phyloP scores from a whole-genome alignment of 2,113 vertebrate species.

The Lycaon pictus region DNA sequence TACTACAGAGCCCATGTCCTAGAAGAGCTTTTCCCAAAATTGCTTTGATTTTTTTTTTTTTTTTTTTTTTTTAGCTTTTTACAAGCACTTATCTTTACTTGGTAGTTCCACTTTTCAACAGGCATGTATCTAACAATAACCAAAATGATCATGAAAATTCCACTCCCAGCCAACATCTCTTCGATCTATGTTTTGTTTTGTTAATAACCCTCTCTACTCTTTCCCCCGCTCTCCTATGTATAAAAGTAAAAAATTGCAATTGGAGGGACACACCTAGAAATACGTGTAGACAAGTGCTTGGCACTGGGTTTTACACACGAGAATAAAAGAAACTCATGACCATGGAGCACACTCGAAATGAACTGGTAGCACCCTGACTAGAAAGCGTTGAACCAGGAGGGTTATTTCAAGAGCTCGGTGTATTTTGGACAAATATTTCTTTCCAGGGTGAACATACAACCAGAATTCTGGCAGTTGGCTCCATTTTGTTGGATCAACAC shows the following conservation, averaged over 20 bases:
- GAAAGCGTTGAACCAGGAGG: background rate
- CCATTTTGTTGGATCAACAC: background rate
- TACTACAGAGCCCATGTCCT: background rate
- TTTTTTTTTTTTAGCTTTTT: background rate
- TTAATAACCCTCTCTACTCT: background rate
- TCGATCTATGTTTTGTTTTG: background rate
- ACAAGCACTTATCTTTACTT: background rate
- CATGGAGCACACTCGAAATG: background rate
- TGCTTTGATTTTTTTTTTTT: background rate
- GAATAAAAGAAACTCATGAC: background rate
- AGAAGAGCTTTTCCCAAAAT: background rate
- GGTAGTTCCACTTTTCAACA: background rate
- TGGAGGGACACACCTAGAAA: background rate
- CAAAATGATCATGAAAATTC: background rate
- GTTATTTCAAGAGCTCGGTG: background rate
- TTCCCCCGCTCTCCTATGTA: background rate
- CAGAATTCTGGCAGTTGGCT: background rate
- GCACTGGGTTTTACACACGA: background rate
- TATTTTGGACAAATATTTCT: background rate
- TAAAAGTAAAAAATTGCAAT: slow-evolving; percentile 27
- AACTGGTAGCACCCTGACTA: background rate
- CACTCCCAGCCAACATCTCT: background rate
- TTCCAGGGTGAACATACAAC: background rate
- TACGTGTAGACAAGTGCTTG: background rate
- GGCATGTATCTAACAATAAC: background rate